Base-by-base conservation (phyloP, 2,888 invertebrate genomes). In the Sarcophaga carnaria region DNA sequence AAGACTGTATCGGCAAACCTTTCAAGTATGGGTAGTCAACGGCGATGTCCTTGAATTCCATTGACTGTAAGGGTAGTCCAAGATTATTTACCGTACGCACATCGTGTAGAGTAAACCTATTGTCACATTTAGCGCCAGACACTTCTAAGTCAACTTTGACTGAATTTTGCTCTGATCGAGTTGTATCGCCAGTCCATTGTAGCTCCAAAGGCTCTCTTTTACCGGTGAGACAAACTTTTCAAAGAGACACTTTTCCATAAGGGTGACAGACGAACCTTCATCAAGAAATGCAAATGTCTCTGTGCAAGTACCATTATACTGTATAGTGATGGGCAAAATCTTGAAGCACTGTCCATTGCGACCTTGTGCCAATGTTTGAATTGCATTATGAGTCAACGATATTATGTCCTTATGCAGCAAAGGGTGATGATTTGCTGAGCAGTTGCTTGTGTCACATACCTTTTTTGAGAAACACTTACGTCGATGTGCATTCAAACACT, bases 1-100 rank as follows among this genome's bases (percentile, higher is more conserved):
- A 84, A 4, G 74, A 78, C 60, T 63, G 20, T 4, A 78, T 66
- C 6, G 78, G 83, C 27, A 80, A 69, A 10, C 79, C 83, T 45
- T 78, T 79, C 11, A 71, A 72, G 20, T 84, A 59, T 10, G 75
- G 27, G 27, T 74, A 17, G 8, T 54, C 10, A n/a, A 69, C 14
- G 6, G 60, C 22, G 20, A 79, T 45, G 25, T 79, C 63, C 10
- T 79, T 47, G 22, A 79, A 49, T 20, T 79, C 45, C 63, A 79
- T 17, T 12, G 63, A 64, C 60, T 79, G 63, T 22, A 8, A 17
- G 47, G 79, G 71, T 64, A 80, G 49, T 63, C 64, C 63, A 64
- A 80, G 71, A 49, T 80, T 71, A 22, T 45, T 70, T 22, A 80
- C 79, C n/a, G 79, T 80, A 66, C 45, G 69, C 22, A 37, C 37